Conservation (phyloP, 2,113 vertebrate genomes). For the Neogobius melanostomus region DNA sequence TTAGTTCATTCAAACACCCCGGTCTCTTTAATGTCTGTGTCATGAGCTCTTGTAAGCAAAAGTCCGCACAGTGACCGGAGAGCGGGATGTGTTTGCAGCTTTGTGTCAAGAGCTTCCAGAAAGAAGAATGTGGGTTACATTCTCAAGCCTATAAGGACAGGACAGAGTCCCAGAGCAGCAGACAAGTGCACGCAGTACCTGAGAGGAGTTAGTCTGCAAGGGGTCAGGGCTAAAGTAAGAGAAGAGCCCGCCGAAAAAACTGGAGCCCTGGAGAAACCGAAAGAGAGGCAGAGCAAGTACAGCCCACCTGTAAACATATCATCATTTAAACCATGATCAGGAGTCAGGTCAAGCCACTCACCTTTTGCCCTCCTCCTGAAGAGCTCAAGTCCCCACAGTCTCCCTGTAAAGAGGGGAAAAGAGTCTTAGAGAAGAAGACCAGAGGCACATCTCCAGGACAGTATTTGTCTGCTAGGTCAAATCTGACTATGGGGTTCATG, state of each 20-base stretch:
- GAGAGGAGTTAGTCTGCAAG: conserved; percentile 15
- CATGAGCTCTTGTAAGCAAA: too few species aligned
- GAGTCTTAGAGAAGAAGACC: background rate
- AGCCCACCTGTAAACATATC: too few species aligned
- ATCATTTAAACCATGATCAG: too few species aligned
- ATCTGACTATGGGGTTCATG: too few species aligned
- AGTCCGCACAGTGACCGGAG: too few species aligned
- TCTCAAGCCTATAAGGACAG: background rate
- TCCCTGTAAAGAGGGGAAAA: conserved; percentile 70
- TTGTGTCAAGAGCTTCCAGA: background rate
- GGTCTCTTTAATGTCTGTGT: too few species aligned
- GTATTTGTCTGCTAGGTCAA: too few species aligned
- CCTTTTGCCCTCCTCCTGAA: conserved; percentile 83
- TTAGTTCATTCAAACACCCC: too few species aligned
- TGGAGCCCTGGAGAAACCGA: conserved; percentile 45
- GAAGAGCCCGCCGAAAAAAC: conserved; percentile 58
- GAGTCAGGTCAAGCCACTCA: conserved; percentile 46
- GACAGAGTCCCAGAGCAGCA: conserved; percentile 4
- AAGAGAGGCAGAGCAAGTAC: background rate
- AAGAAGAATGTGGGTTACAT: too few species aligned
- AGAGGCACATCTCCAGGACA: background rate
- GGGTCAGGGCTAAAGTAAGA: conserved; percentile 56
- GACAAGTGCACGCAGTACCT: conserved; percentile 46
- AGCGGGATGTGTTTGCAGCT: too few species aligned
- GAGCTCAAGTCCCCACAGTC: conserved; percentile 76